Base-by-base conservation (phyloP, 92 coral and sea anemone species). In the Desmophyllum pertusum region DNA sequence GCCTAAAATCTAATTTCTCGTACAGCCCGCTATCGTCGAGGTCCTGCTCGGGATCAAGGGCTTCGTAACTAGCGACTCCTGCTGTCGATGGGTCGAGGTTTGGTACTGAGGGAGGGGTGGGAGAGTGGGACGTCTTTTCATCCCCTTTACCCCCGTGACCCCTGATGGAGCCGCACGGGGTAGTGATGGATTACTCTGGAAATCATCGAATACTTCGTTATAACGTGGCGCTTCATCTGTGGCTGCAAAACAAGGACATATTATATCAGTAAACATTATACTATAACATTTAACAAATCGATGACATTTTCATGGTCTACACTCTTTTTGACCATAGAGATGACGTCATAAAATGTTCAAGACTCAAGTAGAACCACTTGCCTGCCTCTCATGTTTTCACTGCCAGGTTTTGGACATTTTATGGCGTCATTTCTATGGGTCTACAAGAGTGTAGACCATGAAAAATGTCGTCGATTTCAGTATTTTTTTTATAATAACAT, bases 81-180 rank as follows among this genome's bases (percentile, higher is more conserved):
- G 67, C 19, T 8, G 59, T 35, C 5, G 83, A 27, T 8, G 74
- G 74, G 21, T 79, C 73, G 14, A 79, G 83, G 53, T 27, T 79
- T 79, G 73, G 59, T 79, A 79, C 41, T 63, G 83, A 3, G 83
- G 83, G 39, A 64, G 7, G 25, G 83, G 83, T 0, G 73, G 74
- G 41, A 65, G 83, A 9, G 51, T 77, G 19, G 81, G n/a, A n/a
- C 39, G 81, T 57, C 74, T 66, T 11, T 19, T 65, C 25, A 27
- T 4, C 25, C 73, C 57, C 0, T 64, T 64, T 18, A 4, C 62
- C 15, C 73, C 38, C 21, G 29, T 42, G 18, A 19, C 3, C 19
- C 42, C 62, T 1, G 83, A 21, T 18, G 72, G 43, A 9, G n/a
- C 46, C 31, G 69, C 25, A 10, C 11, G 40, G 10, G 74, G 41